Base-by-base conservation (phyloP, 37 sponge, comb jelly and placozoan species). In the Aphrocallistes beatrix region DNA sequence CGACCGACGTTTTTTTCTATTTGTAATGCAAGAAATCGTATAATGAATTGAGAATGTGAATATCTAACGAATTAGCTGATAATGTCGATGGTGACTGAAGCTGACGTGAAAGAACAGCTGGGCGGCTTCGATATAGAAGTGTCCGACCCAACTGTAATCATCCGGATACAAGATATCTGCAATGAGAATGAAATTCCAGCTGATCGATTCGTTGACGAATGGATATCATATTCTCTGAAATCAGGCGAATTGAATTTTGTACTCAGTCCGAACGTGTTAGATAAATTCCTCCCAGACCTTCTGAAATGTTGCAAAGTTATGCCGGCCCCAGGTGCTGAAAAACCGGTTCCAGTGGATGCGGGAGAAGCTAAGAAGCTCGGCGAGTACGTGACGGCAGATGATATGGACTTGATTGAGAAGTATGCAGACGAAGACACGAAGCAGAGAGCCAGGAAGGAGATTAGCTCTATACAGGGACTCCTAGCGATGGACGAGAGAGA, bases 401-500 rank as follows among this genome's bases (percentile, higher is more conserved):
- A 60, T 30, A 8, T 60, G 21, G 75, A 60, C 1, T 25, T 60
- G 75, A 60, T 60, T 19, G 75, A 60, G 75, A 60, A 60, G 21
- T 60, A 60, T 13, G 75, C 75, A 3, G 75, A 60, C 75, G 75
- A 60, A 60, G 75, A 60, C 1, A 60, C 75, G 3, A 60, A 60
- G 21, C 28, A 60, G 75, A 60, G n/a, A 13, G 75, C 75, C 34
- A 60, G 75, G 75, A 3, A 13, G 21, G 75, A 60, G 21, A 60
- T 60, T 19, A 60, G 21, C 34, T 60, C 75, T 25, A 60, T 60
- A 28, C 75, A 60, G 34, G 25, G 28, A 60, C 75, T 60, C 28
- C 25, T 60, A 60, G n/a, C 75, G 6, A 60, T 60, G 75, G 75
- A 60, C n/a, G 75, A 60, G 75, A 3, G 75, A 60, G 75, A 60